Conservation (phyloP, 1,140 invertebrate genomes). For the Drosophila dunni region DNA sequence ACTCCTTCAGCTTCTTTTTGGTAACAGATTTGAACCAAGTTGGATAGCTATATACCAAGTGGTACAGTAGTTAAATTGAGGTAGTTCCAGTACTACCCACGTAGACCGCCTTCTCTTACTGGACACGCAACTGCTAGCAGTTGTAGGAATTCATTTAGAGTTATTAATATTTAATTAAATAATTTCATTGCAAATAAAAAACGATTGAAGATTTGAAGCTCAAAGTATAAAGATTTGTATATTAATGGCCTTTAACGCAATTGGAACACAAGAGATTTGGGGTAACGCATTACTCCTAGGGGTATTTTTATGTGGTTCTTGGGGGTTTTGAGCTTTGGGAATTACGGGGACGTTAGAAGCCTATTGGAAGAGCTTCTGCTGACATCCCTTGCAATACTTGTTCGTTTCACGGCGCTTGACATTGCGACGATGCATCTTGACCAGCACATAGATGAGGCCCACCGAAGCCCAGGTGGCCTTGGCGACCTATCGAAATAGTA, state of each 20-base stretch:
- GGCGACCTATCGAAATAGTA: constrained; percentile 91
- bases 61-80: too few relatives aligned
- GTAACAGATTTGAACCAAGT: too few relatives aligned
- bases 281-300: constrained; percentile 1
- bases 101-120: too few relatives aligned
- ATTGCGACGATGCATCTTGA: constrained; percentile 56
- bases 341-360: neutral
- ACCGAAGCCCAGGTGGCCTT: constrained; percentile 66
- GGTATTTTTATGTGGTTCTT: too few relatives aligned
- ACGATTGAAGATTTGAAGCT: neutral
- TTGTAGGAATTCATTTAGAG: neutral
- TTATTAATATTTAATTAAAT: too few relatives aligned
- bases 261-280: constrained; percentile 42
- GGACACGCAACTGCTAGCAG: too few relatives aligned
- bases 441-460: constrained; percentile 58
- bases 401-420: constrained; percentile 47
- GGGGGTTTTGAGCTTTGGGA: too few relatives aligned
- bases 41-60: too few relatives aligned
- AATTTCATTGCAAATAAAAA: neutral
- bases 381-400: constrained; percentile 64
- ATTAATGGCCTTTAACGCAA: constrained; percentile 18
- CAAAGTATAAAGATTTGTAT: neutral
- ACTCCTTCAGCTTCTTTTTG: too few relatives aligned
- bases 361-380: constrained; percentile 41
- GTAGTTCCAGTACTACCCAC: too few relatives aligned